phyloP scores from a whole-genome alignment of 37 sponge, comb jelly and placozoan species.

The Theonella swinhoei region DNA sequence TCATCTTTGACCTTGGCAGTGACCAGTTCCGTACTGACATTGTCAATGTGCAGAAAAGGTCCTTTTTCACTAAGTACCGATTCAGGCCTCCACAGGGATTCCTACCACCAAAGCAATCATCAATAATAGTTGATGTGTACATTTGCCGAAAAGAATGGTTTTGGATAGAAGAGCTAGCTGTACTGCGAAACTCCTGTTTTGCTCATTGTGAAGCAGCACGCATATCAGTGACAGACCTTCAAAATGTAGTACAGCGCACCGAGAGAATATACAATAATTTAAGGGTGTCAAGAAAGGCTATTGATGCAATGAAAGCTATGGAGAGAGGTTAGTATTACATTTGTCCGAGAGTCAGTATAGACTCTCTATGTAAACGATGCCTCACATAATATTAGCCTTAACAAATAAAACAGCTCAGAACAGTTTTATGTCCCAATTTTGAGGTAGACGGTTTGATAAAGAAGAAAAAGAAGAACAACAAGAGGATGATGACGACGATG shows the following conservation, averaged over 20 bases:
- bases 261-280: not conserved
- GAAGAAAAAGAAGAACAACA: no score
- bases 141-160: not conserved
- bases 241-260: not conserved
- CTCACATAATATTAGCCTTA: no score
- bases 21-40: constrained; percentile 1
- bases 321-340: constrained; percentile 1
- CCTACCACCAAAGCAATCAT: not conserved
- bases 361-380: not conserved
- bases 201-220: constrained; percentile 28
- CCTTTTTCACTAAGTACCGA: not conserved
- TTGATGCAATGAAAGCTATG: constrained; percentile 8
- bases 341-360: no score
- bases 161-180: constrained; percentile 1
- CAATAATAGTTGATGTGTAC: not conserved
- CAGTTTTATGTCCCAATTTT: no score
- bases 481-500: no score
- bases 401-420: no score
- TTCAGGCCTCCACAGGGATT: not conserved
- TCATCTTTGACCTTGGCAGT: constrained; percentile 17
- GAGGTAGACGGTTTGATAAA: no score
- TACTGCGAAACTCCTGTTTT: constrained; percentile 7
- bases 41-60: not conserved
- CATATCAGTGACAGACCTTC: not conserved
- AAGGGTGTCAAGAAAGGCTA: not conserved